A percentile compares a stretch with the other conserved stretches of the same genome.
Evolutionary conservation across 2,797 vertebrate species (phyloP).

Genomic region (Nasua narica): DNA sequence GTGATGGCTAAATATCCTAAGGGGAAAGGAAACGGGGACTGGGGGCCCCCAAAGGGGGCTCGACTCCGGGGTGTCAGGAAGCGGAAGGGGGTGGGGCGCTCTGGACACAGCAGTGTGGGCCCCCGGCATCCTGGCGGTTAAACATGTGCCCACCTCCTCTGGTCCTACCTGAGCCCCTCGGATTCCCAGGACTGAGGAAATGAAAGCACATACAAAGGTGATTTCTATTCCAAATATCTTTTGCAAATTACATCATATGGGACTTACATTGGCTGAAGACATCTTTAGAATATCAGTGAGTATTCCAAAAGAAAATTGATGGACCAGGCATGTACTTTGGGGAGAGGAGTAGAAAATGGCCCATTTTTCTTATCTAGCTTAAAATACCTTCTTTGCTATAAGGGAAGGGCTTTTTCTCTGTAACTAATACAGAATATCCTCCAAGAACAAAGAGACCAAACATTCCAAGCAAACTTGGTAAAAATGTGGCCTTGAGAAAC

Average conservation of each 20-base stretch:
- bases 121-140: neutral
- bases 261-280: slow-evolving; percentile 59
- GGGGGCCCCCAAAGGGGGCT: neutral
- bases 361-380: slow-evolving; percentile 51
- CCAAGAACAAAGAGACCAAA: slow-evolving; percentile 63
- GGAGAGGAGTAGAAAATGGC: slow-evolving; percentile 4
- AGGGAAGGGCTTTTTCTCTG: slow-evolving; percentile 18
- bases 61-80: neutral
- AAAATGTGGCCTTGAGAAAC: slow-evolving; percentile 59
- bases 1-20: neutral
- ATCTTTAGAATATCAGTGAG: slow-evolving; percentile 52
- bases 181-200: slow-evolving; percentile 33
- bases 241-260: slow-evolving; percentile 60
- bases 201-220: slow-evolving; percentile 33
- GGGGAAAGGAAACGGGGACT: neutral
- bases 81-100: neutral
- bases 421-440: slow-evolving; percentile 44
- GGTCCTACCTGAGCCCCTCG: neutral
- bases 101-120: neutral
- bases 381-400: neutral
- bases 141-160: neutral
- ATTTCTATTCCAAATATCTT: slow-evolving; percentile 47
- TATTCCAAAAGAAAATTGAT: slow-evolving; percentile 67
- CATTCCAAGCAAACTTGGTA: slow-evolving; percentile 59
- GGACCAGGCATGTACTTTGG: slow-evolving; percentile 45